Evolutionary conservation across 2,113 vertebrate genomes (phyloP), one percentile per base, ranked within the genome.

Genomic region (Crotalus tigris): DNA sequence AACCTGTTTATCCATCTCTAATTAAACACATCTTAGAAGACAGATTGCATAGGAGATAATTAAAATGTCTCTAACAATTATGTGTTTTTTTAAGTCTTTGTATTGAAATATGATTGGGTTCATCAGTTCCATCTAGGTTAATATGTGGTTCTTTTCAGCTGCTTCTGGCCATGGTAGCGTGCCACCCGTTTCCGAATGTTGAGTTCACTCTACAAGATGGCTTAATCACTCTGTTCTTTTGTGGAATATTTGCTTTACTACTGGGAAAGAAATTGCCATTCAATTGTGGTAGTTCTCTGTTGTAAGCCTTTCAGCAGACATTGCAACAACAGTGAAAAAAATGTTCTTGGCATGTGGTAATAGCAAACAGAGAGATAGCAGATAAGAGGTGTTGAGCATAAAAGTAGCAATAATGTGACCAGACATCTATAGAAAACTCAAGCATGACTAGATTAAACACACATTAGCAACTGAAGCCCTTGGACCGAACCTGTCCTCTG

Each of bases 1-100:
- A 97, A 96, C 96, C 95, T 95, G 95, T 96, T 97, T 96, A 95
- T 94, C 96, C 91, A 0, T 97, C 93, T 94, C 94, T 95, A 94
- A 96, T 96, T 96, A 92, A 96, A 95, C 75, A 94, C 92, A 95
- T 91, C 75, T 92, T 81, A 94, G 93, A 96, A 94, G 95, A 89
- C 91, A 94, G 93, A 95, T 95, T 57, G 81, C 58, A n/a, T 44
- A 17, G 81, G 89, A 90, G 95, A 95, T 95, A 93, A 86, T 91
- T 90, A 95, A 95, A 93, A 64, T 95, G 93, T 93, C 91, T 58
- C 91, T 58, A 91, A 51, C 54, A 87, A 93, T 94, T 93, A 94
- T 91, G 90, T 95, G 95, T 96, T 95, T 51, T 96, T 95, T 92
- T 96, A 85, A 92, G 87, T 91, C 94, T 95, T 96, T 95, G 92